Base-by-base conservation (phyloP, 1,140 invertebrate genomes). In the Tetragnatha versicolor region DNA sequence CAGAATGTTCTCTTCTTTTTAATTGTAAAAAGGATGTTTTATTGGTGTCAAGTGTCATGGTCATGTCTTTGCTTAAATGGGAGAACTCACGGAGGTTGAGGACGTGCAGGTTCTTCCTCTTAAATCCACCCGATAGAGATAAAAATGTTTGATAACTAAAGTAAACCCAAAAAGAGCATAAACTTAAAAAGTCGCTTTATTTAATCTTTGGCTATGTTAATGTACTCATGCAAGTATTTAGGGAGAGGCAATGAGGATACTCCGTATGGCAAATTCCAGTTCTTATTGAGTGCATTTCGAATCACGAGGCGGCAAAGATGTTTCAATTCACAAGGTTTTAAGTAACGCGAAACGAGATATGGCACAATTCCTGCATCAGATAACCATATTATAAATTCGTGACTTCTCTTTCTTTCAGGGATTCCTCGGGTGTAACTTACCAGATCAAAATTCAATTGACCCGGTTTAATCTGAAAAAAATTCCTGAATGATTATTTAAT, bases 251-350 rank as follows among this genome's bases (percentile, higher is more conserved):
- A 22, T 17, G 2, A 10, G 7, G 17, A 27, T 47, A 60, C 60
- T 22, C 76, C 76, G 17, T 22, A 45, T 4, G 76, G 76, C 20
- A 79, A 68, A 22, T 79, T 63, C 76, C 76, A 79, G 12, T 45
- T 68, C n/a, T 14, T 27, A 25, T 79, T 79, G 0, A 79, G 76
- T 45, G 37, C 10, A 9, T 68, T 47, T 0, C 63, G 60, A 20
- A 79, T 60, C 2, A 4, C 27, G 2, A 45, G n/a, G 2, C 76
- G 27, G 17, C 63, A 47, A 3, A 79, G 37, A 25, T 79, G 76
- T 33, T 31, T 47, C 20, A 79, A 22, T 12, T 55, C 51, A 1
- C 49, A 68, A 1, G 76, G 76, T 17, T 79, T 33, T 7, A 77
- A 20, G 31, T 77, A 77, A 5, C 60, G 17, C 29, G 6, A 12